Percentiles rank a stretch among this genome's conserved stretches.
Evolutionary conservation across 2,888 invertebrate genomes (phyloP).

Genomic region (Penaeus monodon): DNA sequence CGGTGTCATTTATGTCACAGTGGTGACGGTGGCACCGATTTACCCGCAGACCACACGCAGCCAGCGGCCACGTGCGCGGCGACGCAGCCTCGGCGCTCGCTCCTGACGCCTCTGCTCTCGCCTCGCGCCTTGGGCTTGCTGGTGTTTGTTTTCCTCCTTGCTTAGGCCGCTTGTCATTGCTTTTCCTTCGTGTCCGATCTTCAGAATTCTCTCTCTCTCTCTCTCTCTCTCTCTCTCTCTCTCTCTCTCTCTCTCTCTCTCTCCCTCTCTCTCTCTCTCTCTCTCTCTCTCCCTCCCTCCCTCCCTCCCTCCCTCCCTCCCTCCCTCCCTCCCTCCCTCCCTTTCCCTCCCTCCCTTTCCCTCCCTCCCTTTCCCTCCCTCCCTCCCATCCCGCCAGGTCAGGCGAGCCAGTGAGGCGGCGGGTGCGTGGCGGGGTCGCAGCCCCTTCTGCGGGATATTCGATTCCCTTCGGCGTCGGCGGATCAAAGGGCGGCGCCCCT

Average conservation of each 20-base stretch:
- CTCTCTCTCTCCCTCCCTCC: no score
- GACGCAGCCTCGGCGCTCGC: background rate
- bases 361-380: background rate
- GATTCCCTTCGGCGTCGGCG: background rate
- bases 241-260: no score
- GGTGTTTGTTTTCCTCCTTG: no score
- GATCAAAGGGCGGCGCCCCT: constrained; percentile 33
- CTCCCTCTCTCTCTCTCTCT: no score
- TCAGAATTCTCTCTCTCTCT: no score
- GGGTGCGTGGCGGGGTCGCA: background rate
- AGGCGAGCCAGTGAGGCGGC: background rate
- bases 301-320: background rate
- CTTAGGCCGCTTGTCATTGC: no score
- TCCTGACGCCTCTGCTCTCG: background rate
- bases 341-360: background rate
- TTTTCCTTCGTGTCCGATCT: no score
- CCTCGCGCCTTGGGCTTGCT: no score
- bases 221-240: no score
- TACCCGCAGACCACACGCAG: constrained; percentile 35
- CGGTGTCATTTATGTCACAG: constrained; percentile 33
- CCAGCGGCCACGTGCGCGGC: background rate
- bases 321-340: background rate
- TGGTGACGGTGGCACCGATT: constrained; percentile 34
- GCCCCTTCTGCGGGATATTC: constrained; percentile 12
- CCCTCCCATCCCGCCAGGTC: background rate